phyloP scores from a whole-genome alignment of 2,113 vertebrate genomes.

The Passer montanus region DNA sequence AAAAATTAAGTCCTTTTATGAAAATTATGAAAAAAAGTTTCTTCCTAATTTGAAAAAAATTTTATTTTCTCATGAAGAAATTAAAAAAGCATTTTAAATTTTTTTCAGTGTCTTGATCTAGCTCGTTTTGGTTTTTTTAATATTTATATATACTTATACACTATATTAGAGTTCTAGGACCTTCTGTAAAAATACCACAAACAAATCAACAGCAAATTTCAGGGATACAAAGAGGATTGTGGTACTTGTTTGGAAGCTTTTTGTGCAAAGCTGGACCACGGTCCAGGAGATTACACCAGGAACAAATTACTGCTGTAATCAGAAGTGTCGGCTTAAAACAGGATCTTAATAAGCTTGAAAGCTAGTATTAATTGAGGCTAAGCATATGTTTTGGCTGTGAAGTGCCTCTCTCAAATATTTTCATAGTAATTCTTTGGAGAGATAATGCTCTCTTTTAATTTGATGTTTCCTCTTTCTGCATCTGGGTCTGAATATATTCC shows the following conservation, averaged over 20 bases:
- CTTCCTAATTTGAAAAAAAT: not conserved
- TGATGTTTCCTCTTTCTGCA: constrained; percentile 25
- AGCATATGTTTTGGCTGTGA: constrained; percentile 19
- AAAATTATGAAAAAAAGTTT: not conserved
- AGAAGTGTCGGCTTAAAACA: constrained; percentile 11
- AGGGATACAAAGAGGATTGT: not conserved
- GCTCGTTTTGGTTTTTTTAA: not conserved
- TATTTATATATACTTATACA: not conserved
- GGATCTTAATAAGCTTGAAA: constrained; percentile 14
- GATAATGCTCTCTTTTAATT: constrained; percentile 25
- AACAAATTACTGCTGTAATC: constrained; percentile 31
- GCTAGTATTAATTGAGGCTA: constrained; percentile 5
- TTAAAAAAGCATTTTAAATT: not conserved
- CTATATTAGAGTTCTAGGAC: not conserved
- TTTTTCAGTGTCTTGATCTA: not conserved
- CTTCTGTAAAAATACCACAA: not conserved
- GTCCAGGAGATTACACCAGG: not conserved
- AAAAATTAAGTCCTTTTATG: not conserved
- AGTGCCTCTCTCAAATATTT: constrained; percentile 18
- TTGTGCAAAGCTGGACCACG: not conserved
- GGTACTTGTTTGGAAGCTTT: not conserved
- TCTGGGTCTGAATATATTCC: constrained; percentile 54
- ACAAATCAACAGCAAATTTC: not conserved
- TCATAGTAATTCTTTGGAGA: constrained; percentile 39
- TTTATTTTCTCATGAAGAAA: not conserved